These are phyloP conservation scores for Manduca sexta DNA, from an alignment of 1,140 invertebrate genomes.

Conservation along the genomic window DNA sequence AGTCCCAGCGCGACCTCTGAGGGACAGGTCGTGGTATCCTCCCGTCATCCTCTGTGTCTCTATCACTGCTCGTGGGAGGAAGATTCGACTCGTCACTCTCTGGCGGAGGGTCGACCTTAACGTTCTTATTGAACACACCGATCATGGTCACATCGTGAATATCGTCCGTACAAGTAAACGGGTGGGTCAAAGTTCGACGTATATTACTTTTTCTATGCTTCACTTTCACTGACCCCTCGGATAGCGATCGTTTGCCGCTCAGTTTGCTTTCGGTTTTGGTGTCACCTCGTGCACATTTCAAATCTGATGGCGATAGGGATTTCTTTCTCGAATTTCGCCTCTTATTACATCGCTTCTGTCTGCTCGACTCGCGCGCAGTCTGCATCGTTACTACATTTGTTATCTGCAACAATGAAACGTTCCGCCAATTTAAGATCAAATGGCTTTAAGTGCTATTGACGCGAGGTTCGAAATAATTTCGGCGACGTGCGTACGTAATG, in stretches of 20 bases:
- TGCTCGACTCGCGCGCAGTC: slow-evolving; percentile 52
- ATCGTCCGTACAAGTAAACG: slow-evolving; percentile 52
- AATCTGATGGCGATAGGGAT: slow-evolving; percentile 69
- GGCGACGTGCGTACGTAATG: no score
- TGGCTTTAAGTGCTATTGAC: no score
- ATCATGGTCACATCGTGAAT: slow-evolving; percentile 47
- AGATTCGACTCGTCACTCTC: slow-evolving; percentile 66
- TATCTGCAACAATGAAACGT: slow-evolving; percentile 36
- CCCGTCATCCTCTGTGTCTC: slow-evolving; percentile 62
- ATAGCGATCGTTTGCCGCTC: slow-evolving; percentile 59
- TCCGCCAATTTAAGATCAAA: no score
- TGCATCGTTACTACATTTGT: slow-evolving; percentile 63
- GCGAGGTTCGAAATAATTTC: no score
- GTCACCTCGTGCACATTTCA: slow-evolving; percentile 55
- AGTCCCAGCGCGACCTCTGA: slow-evolving; percentile 56
- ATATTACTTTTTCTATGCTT: slow-evolving; percentile 69
- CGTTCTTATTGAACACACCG: slow-evolving; percentile 40
- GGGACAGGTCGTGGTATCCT: slow-evolving; percentile 35
- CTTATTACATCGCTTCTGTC: slow-evolving; percentile 65
- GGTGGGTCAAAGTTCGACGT: slow-evolving; percentile 66
- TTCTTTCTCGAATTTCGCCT: slow-evolving; percentile 70
- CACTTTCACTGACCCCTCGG: slow-evolving; percentile 67
- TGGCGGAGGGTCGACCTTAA: slow-evolving; percentile 41
- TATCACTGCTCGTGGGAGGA: slow-evolving; percentile 60
- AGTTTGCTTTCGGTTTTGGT: slow-evolving; percentile 46